Evolutionary conservation across 2,888 invertebrate genomes (phyloP), one percentile per base, ranked within the genome.

Genomic region (Eupithecia abbreviata): DNA sequence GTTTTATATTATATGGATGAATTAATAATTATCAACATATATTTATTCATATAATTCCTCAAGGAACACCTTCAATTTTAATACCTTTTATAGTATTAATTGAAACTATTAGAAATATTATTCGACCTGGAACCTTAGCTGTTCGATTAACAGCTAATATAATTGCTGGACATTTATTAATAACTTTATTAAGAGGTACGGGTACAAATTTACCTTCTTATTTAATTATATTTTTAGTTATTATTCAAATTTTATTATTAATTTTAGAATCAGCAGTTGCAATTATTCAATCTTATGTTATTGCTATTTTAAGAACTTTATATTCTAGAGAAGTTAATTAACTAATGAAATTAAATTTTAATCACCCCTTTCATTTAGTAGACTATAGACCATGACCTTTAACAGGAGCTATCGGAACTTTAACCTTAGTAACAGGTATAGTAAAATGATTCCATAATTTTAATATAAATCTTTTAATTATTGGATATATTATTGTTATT

Each of bases 111-210:
- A 97, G 97, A 84, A 97, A 97, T 93, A 84, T 97, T 82, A 97
- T 97, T 90, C 97, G 96, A 13, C 96, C 97, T 0, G 92, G 96
- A 89, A 97, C 97, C 4, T 90, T 97, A 93, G 96, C 96, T 0
- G 95, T 97, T 77, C 97, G 97, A 81, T 87, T 97, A 93, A 95
- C 96, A 6, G 97, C 97, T n/a, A 97, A 97, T 94, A 97, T 97
- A n/a, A 55, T 55, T 55, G 55, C 55, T 9, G n/a, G 96, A 97
- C 97, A 95, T 89, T 87, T 97, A 90, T 82, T 97, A 87, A 89
- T 97, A 95, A 96, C 96, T 2, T 82, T 97, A 83, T 85, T 97
- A 86, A 95, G 96, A 82, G 84, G 87, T 69, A 93, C 89, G 13
- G 90, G 91, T 6, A 80, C 83, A 70, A 85, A 65, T 78, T 82